A percentile compares a stretch with the other conserved stretches of the same genome.
These are phyloP conservation scores for Brachionus manjavacas DNA, from an alignment of 1,140 invertebrate genomes.

Conservation along the genomic window DNA sequence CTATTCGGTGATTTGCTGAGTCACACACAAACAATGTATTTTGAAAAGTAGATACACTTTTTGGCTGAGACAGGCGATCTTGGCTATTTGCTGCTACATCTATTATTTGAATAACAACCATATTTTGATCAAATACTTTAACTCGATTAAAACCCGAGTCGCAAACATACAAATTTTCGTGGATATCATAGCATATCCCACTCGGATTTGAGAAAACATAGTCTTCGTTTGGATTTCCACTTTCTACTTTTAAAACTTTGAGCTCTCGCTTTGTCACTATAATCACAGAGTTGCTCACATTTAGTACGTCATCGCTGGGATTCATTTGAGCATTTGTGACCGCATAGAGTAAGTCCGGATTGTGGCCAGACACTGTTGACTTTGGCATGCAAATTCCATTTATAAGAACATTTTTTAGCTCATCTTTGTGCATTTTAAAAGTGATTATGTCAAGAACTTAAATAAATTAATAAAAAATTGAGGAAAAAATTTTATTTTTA, in stretches of 20 bases:
- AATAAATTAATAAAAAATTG: background rate
- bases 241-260: conserved; percentile 33
- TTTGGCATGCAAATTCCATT: conserved; percentile 37
- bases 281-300: conserved; percentile 35
- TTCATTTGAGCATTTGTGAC: conserved; percentile 33
- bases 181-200: conserved; percentile 29
- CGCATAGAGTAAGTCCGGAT: background rate
- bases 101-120: background rate
- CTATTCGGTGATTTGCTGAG: conserved; percentile 32
- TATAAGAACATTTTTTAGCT: conserved; percentile 6
- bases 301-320: background rate
- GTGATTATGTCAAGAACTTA: background rate
- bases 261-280: conserved; percentile 25
- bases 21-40: conserved; percentile 22
- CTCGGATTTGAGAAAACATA: conserved; percentile 36
- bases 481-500: background rate
- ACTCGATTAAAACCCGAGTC: conserved; percentile 28
- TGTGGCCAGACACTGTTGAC: background rate
- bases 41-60: background rate
- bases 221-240: background rate
- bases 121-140: conserved; percentile 38
- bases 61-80: conserved; percentile 36
- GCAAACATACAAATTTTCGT: conserved; percentile 30
- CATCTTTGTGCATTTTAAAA: conserved; percentile 40
- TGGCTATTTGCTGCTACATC: background rate